Evolutionary conservation across 2,797 vertebrate species (phyloP), one percentile per base, ranked within the genome.

Genomic region (Leptodactylus fallax): DNA sequence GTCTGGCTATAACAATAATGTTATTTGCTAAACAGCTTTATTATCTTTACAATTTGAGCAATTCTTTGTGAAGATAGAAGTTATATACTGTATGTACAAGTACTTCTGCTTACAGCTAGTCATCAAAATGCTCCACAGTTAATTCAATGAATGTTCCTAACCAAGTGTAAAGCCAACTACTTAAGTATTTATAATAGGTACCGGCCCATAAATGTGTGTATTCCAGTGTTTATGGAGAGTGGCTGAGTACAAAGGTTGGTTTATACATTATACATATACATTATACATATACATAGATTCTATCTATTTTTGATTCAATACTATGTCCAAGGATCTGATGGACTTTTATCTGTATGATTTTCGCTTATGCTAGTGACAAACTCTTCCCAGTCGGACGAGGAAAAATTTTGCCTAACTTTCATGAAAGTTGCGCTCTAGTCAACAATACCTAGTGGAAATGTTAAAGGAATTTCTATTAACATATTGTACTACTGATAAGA

Each of bases 21-120:
- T 19, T 92, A 45, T 93, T 91, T 90, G 92, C 90, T 93, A 94
- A 94, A 94, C 91, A 93, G 78, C 90, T 74, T 6, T 78, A 90
- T 88, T 90, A 65, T 91, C 78, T 91, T 88, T 91, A 91, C 49
- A 77, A 60, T 7, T 51, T 89, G 90, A 89, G 79, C 88, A 53
- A 1, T 92, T 92, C 90, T 90, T 91, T 51, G 65, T 88, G n/a
- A 84, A 91, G 47, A 71, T 49, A 85, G 87, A 60, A 60, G 45
- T n/a, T 47, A n/a, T 53, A 69, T 78, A n/a, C n/a, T n/a, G n/a
- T n/a, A 56, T 84, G 1, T 74, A 69, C 58, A 90, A 90, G 89
- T 76, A 83, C 6, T 81, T 94, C 87, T 6, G 6, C 90, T 91
- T 84, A 86, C 55, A 85, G 3, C 23, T 86, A 79, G 19, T 67